Percentiles rank a stretch among this genome's conserved stretches.
Evolutionary conservation across 2,113 vertebrate genomes (phyloP).

Genomic region (Eublepharis macularius): DNA sequence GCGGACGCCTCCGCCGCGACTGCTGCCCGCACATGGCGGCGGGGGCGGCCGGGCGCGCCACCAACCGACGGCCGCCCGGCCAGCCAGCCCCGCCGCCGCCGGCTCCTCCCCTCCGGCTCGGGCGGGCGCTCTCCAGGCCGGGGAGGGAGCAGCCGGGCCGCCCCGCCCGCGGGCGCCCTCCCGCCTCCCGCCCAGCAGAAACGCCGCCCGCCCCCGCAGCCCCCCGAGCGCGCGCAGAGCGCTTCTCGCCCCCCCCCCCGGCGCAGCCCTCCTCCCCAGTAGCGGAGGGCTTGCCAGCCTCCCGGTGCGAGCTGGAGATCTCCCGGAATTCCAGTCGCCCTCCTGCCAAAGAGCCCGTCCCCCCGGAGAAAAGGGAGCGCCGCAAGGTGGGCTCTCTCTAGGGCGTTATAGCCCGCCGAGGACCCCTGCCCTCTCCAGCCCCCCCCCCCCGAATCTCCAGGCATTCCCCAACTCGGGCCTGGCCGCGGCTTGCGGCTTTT

Average conservation of each 20-base stretch:
- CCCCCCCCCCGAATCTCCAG: too few species aligned
- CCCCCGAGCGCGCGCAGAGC: not conserved
- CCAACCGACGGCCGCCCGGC: not conserved
- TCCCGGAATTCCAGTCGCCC: too few species aligned
- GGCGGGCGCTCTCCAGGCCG: too few species aligned
- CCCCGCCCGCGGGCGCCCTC: not conserved
- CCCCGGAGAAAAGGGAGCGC: too few species aligned
- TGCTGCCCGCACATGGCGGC: constrained; percentile 8
- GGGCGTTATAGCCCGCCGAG: too few species aligned
- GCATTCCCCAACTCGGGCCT: too few species aligned
- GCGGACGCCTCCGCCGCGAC: not conserved
- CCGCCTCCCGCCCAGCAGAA: not conserved
- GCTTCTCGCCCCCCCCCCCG: not conserved
- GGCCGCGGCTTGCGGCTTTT: too few species aligned
- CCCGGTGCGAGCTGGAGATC: too few species aligned
- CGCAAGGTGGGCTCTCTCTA: too few species aligned
- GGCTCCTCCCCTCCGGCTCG: constrained; percentile 5
- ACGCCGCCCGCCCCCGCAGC: not conserved
- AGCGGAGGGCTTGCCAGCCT: too few species aligned
- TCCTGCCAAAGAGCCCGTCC: too few species aligned
- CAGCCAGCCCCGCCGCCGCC: not conserved
- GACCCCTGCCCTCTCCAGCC: too few species aligned
- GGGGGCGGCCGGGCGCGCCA: constrained; percentile 27
- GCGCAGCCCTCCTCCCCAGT: not conserved
- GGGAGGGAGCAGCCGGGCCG: not conserved